phyloP scores from a whole-genome alignment of 2,888 invertebrate species.

The Hesperia comma region DNA sequence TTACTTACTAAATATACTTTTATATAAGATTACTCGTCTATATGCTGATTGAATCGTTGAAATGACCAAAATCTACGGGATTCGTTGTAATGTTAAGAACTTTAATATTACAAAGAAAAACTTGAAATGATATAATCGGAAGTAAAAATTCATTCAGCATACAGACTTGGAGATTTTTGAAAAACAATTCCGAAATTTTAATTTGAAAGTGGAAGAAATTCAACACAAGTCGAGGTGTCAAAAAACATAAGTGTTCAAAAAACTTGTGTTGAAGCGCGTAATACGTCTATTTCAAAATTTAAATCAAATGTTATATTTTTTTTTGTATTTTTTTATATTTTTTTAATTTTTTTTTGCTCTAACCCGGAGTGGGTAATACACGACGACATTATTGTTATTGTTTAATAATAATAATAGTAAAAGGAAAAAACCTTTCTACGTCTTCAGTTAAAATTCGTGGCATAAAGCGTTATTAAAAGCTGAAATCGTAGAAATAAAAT shows the following conservation, averaged over 20 bases:
- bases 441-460: slow-evolving; percentile 54
- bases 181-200: slow-evolving; percentile 34
- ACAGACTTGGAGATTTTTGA: slow-evolving; percentile 24
- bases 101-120: not conserved
- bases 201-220: not conserved
- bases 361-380: slow-evolving; percentile 74
- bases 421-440: slow-evolving; percentile 56
- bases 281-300: slow-evolving; percentile 54
- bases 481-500: slow-evolving; percentile 63
- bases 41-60: not conserved
- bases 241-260: not conserved
- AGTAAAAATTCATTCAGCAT: slow-evolving; percentile 10
- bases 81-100: not conserved
- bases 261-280: slow-evolving; percentile 35
- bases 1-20: slow-evolving; percentile 45
- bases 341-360: slow-evolving; percentile 59
- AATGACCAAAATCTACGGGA: not conserved
- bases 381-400: slow-evolving; percentile 73
- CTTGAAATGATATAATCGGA: not conserved
- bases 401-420: slow-evolving; percentile 61
- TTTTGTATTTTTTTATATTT: slow-evolving; percentile 53
- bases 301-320: slow-evolving; percentile 53
- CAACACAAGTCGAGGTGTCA: slow-evolving; percentile 15
- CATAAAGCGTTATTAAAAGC: slow-evolving; percentile 54
- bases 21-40: slow-evolving; percentile 20